phyloP scores from a whole-genome alignment of 2,113 vertebrate species.

The Halcyon senegalensis region DNA sequence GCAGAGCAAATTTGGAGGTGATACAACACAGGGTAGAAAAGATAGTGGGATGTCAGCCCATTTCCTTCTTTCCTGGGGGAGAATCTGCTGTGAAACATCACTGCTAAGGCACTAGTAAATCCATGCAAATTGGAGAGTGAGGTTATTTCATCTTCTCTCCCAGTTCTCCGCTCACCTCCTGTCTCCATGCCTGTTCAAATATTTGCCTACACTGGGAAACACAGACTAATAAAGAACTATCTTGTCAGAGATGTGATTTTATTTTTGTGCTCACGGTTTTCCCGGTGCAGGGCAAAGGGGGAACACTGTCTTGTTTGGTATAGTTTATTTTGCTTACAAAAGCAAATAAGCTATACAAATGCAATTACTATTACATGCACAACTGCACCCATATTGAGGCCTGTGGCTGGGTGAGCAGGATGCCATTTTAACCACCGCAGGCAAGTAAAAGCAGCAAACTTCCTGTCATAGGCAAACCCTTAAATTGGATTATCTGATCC shows the following conservation, averaged over 20 bases:
- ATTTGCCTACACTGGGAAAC: not conserved
- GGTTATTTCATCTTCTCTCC: not conserved
- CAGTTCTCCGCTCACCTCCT: not conserved
- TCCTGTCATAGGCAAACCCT: not conserved
- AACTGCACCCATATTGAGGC: not conserved
- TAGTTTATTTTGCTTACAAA: not conserved
- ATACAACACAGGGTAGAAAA: not conserved
- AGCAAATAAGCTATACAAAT: not conserved
- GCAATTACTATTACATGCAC: not conserved
- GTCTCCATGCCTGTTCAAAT: not conserved
- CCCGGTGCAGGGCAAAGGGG: not conserved
- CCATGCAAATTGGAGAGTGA: not conserved
- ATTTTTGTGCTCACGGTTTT: not conserved
- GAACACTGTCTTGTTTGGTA: not conserved
- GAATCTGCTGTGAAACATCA: accelerated
- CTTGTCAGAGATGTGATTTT: not conserved
- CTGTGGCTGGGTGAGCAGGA: not conserved
- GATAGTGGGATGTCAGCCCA: not conserved
- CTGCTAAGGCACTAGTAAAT: not conserved
- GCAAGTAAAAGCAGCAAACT: not conserved
- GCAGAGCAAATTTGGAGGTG: not conserved
- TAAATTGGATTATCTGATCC: slow-evolving; percentile 32
- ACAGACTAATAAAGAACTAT: not conserved
- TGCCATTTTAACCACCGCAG: not conserved
- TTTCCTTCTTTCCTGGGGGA: not conserved